Evolutionary conservation across 2,888 invertebrate genomes (phyloP).

Genomic region (Epicampocera succincta): DNA sequence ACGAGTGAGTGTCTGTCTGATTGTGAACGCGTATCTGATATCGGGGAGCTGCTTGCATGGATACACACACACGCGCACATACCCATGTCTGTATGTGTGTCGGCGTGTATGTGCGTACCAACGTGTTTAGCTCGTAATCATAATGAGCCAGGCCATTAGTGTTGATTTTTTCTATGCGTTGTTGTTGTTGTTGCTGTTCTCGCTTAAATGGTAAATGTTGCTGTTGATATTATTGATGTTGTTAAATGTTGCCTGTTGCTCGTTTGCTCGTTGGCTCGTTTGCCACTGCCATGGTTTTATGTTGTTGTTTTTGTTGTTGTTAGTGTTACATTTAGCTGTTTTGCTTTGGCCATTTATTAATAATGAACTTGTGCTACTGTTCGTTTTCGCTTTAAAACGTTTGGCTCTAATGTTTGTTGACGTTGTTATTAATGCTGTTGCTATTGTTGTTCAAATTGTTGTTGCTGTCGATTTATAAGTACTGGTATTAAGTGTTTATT

Average conservation of each 20-base stretch:
- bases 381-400: slow-evolving; percentile 21
- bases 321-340: slow-evolving; percentile 24
- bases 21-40: not conserved
- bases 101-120: not conserved
- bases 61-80: too few species aligned
- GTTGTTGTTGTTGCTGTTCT: not conserved
- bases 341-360: slow-evolving; percentile 61
- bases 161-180: slow-evolving; percentile 8
- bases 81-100: too few species aligned
- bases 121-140: slow-evolving; percentile 30
- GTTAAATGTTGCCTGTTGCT: slow-evolving; percentile 60
- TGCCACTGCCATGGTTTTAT: slow-evolving; percentile 69
- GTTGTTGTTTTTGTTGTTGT: slow-evolving; percentile 31
- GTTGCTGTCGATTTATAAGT: slow-evolving; percentile 52
- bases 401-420: slow-evolving; percentile 47
- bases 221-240: slow-evolving; percentile 44
- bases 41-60: too few species aligned
- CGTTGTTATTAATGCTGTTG: slow-evolving; percentile 53
- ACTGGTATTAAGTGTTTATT: slow-evolving; percentile 48
- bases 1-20: not conserved
- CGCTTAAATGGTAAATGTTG: slow-evolving; percentile 37
- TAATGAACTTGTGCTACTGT: slow-evolving; percentile 70
- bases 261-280: slow-evolving; percentile 62
- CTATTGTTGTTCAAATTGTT: slow-evolving; percentile 43
- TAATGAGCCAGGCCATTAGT: slow-evolving; percentile 53